Conservation (phyloP, 2,797 vertebrate genomes). For the Sparidentex hasta region DNA sequence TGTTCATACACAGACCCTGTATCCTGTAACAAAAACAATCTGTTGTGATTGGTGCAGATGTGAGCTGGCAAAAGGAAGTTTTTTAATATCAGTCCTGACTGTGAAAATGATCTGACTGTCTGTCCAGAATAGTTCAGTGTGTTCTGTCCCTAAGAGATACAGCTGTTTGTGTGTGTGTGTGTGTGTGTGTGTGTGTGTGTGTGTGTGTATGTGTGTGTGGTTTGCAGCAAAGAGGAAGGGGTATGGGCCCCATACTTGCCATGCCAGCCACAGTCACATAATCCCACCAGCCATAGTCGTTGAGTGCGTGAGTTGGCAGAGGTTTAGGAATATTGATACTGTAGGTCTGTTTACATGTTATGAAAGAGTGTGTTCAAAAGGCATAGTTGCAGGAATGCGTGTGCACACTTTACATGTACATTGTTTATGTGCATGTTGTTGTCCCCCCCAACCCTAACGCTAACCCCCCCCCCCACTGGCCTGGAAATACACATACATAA, state of each 20-base stretch:
- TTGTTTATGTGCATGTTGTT: constrained; percentile 17
- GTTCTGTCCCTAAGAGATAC: constrained; percentile 51
- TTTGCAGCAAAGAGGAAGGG: constrained; percentile 65
- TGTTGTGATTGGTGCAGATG: constrained; percentile 28
- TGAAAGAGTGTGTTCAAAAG: constrained; percentile 24
- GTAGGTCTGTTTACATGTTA: constrained; percentile 44
- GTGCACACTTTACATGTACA: constrained; percentile 5
- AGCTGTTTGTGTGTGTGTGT: constrained; percentile 55
- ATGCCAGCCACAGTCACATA: constrained; percentile 53
- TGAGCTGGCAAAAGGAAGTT: constrained; percentile 37
- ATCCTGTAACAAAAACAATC: constrained; percentile 14
- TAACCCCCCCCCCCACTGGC: neutral
- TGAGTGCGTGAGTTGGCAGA: constrained; percentile 1
- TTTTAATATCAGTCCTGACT: constrained; percentile 32
- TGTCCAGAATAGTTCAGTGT: constrained; percentile 36
- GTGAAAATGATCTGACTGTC: constrained; percentile 49
- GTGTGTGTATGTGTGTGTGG: constrained; percentile 52
- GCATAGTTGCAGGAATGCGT: neutral
- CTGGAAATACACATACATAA: neutral
- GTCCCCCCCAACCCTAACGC: too few relatives aligned
- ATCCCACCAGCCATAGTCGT: constrained; percentile 26
- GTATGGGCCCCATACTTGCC: constrained; percentile 60
- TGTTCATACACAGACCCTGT: neutral
- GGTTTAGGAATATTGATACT: constrained; percentile 43
- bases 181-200: constrained; percentile 23